These are phyloP conservation scores for Oreamnos americanus DNA, from an alignment of 2,113 vertebrate genomes.

Conservation along the genomic window DNA sequence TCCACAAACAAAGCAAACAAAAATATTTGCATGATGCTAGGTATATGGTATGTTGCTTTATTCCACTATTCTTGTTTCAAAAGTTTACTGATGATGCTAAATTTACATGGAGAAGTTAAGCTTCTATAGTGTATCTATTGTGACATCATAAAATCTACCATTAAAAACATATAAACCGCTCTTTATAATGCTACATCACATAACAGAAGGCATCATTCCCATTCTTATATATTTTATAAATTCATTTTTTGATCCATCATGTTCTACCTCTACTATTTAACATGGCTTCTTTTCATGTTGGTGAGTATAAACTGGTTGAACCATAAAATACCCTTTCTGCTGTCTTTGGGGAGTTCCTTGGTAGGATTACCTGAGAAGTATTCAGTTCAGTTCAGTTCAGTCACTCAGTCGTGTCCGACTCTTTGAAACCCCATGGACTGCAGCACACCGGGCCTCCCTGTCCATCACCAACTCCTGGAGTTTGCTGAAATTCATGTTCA, in stretches of 20 bases:
- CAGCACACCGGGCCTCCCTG: neutral
- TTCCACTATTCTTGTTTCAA: neutral
- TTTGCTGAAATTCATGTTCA: neutral
- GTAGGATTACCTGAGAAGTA: neutral
- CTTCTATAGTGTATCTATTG: neutral
- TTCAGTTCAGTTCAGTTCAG: neutral
- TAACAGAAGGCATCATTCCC: neutral
- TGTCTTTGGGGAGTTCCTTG: neutral
- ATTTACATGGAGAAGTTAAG: neutral
- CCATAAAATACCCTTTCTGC: neutral
- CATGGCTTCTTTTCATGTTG: neutral
- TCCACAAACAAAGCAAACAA: neutral
- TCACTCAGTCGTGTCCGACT: neutral
- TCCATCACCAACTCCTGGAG: neutral
- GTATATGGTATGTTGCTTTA: neutral
- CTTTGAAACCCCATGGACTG: neutral
- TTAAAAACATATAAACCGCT: neutral
- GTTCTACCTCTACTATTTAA: neutral
- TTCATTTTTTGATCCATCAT: neutral
- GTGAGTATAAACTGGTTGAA: neutral
- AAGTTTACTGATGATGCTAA: neutral
- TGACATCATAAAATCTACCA: neutral
- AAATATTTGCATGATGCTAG: neutral
- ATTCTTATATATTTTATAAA: neutral
- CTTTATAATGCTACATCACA: neutral